Conservation (phyloP, 2,888 invertebrate genomes). For the Eremobia ochroleuca region DNA sequence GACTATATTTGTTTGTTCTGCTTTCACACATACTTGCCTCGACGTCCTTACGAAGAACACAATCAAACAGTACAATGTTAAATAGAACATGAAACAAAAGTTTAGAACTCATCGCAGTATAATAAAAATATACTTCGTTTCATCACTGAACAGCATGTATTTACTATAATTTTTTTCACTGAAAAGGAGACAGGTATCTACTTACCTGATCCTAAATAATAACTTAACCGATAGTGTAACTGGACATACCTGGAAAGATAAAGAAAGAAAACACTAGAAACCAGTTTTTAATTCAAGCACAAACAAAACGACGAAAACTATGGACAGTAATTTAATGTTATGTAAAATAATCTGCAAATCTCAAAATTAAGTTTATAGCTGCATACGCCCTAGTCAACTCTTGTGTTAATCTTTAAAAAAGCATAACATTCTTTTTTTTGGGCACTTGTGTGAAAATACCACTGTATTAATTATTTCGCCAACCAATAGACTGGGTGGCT, state of each 20-base stretch:
- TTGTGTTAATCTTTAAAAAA: too few species aligned
- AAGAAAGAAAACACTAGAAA: slow-evolving; percentile 18
- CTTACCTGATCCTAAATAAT: slow-evolving; percentile 10
- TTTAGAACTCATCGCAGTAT: background rate
- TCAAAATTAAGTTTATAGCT: background rate
- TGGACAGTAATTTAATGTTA: background rate
- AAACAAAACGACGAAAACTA: background rate
- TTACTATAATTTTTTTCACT: too few species aligned
- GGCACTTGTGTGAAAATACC: background rate
- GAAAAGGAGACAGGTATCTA: background rate
- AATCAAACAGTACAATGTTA: background rate
- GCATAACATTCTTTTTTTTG: background rate
- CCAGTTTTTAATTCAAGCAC: background rate
- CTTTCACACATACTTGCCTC: background rate
- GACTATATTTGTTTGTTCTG: background rate
- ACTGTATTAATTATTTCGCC: background rate
- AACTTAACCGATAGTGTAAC: background rate
- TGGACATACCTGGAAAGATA: slow-evolving; percentile 53
- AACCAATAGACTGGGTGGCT: background rate
- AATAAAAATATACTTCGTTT: background rate
- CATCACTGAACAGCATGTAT: background rate
- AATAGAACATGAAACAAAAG: too few species aligned
- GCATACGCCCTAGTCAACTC: background rate
- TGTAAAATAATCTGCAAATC: background rate
- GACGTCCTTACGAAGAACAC: too few species aligned